These are phyloP conservation scores for Rhabdophis nuchalis DNA, from an alignment of 2,797 vertebrate genomes.

Conservation along the genomic window DNA sequence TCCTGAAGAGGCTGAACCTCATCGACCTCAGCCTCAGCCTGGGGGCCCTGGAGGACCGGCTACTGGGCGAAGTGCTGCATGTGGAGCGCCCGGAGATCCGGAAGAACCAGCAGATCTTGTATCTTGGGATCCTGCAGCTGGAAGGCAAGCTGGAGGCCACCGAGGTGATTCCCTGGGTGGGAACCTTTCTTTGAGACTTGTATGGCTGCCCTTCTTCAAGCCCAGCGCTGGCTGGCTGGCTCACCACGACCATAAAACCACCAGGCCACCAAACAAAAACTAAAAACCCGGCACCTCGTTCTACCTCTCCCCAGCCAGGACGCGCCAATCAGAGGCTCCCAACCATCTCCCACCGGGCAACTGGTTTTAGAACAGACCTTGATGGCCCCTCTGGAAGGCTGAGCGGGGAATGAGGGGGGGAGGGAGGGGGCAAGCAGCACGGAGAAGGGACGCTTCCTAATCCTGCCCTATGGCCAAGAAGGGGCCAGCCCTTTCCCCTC, in stretches of 20 bases:
- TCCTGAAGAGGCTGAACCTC: conserved; percentile 72
- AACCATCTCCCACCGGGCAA: neutral
- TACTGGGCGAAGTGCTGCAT: conserved; percentile 75
- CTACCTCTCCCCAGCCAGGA: neutral
- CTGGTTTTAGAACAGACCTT: neutral
- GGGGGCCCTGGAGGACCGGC: conserved; percentile 72
- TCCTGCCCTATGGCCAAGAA: neutral
- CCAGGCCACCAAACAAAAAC: neutral
- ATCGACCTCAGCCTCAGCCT: conserved; percentile 76
- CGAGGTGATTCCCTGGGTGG: conserved; percentile 65
- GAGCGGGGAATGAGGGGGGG: neutral
- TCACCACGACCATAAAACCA: neutral
- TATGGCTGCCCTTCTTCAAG: neutral
- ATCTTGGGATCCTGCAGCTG: conserved; percentile 64
- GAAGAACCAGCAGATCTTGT: conserved; percentile 60
- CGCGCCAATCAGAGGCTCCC: neutral
- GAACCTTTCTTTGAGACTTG: neutral
- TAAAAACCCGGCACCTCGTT: neutral
- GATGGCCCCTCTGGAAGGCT: neutral
- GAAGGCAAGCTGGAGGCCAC: conserved; percentile 61
- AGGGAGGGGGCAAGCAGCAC: too few relatives aligned
- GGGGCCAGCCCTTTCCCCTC: neutral
- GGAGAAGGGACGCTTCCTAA: neutral
- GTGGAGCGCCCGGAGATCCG: conserved; percentile 65
- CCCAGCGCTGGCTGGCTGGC: neutral